Conservation (phyloP, 2,888 invertebrate genomes). For the Trachelus troglodyta region DNA sequence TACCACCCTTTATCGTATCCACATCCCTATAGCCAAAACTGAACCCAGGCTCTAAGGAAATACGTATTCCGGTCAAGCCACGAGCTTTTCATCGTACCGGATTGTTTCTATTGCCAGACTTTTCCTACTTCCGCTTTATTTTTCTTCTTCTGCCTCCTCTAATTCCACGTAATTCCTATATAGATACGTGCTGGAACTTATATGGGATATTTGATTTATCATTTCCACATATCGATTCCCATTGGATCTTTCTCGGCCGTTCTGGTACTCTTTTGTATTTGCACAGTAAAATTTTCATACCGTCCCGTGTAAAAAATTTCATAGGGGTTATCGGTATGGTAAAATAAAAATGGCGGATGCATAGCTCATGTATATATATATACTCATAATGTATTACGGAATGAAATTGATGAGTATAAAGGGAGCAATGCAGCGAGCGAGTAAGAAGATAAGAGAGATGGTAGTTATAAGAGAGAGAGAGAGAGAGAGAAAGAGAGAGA, state of each 20-base stretch:
- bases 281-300: background rate
- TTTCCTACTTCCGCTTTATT: background rate
- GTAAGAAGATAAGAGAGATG: conserved; percentile 36
- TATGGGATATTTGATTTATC: background rate
- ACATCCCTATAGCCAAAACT: background rate
- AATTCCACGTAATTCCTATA: background rate
- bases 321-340: background rate
- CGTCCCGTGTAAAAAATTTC: background rate
- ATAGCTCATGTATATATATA: background rate
- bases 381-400: background rate
- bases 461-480: too few relatives aligned
- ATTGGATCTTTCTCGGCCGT: background rate
- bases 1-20: background rate
- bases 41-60: background rate
- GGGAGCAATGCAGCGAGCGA: background rate
- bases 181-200: background rate
- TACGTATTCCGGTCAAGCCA: background rate
- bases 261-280: background rate
- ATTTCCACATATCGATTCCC: background rate
- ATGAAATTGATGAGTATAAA: background rate
- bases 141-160: background rate
- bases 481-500: background rate
- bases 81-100: background rate
- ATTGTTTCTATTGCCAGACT: background rate
- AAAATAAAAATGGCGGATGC: background rate